Conservation (phyloP, 1,140 invertebrate genomes). For the Pseudomyrmex gracilis region DNA sequence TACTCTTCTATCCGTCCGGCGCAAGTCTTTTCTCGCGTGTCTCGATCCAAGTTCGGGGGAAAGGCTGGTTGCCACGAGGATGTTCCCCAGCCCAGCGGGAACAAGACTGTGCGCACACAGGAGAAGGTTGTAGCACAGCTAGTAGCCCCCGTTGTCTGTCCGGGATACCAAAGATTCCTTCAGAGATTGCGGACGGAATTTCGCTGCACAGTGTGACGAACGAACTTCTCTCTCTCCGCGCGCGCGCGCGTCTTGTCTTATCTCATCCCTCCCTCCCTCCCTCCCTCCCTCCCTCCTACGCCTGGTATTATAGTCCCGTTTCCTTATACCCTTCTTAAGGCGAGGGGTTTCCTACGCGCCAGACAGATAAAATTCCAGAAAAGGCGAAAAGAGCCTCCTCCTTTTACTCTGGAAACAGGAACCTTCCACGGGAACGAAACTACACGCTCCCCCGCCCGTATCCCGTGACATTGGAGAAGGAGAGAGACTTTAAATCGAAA, state of each 20-base stretch:
- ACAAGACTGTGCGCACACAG: constrained; percentile 65
- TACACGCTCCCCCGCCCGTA: constrained; percentile 51
- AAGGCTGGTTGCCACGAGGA: constrained; percentile 52
- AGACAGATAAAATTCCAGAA: constrained; percentile 81
- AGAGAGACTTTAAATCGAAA: constrained; percentile 74
- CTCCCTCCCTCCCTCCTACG: no score
- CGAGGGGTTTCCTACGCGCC: constrained; percentile 73
- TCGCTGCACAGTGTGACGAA: constrained; percentile 82
- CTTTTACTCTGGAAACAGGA: constrained; percentile 71
- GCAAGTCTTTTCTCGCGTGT: constrained; percentile 55
- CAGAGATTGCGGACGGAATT: constrained; percentile 83
- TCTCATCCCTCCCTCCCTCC: constrained; percentile 63
- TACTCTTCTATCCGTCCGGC: constrained; percentile 42
- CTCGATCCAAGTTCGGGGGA: constrained; percentile 66
- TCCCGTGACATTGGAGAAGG: constrained; percentile 55
- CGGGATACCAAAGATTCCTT: constrained; percentile 83
- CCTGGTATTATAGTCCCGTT: constrained; percentile 69
- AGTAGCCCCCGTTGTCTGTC: constrained; percentile 67
- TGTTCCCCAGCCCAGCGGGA: constrained; percentile 39
- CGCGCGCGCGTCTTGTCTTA: constrained; percentile 74
- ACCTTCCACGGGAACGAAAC: constrained; percentile 53
- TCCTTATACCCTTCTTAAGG: constrained; percentile 44
- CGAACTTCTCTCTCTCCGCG: constrained; percentile 79
- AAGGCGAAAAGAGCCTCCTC: constrained; percentile 77
- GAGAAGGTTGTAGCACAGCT: constrained; percentile 43